These are phyloP conservation scores for Siderastrea siderea DNA, from an alignment of 92 coral and sea anemone genomes.

Conservation along the genomic window DNA sequence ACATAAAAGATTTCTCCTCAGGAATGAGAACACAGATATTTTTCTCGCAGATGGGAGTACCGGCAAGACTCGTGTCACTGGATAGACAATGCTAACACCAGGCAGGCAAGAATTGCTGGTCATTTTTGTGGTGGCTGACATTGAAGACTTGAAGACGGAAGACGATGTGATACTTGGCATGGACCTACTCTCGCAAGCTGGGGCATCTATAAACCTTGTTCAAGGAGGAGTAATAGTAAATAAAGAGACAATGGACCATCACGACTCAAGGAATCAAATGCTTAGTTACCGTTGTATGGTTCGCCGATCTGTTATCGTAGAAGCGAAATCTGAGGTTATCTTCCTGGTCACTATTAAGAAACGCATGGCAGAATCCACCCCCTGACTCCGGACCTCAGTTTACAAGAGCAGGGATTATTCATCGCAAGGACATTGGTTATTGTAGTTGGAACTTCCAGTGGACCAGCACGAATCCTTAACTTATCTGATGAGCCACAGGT, in stretches of 20 bases:
- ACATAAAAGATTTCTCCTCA: background rate
- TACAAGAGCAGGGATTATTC: slow-evolving; percentile 26
- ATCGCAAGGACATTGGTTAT: slow-evolving; percentile 46
- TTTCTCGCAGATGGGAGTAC: slow-evolving; percentile 29
- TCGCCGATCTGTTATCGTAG: slow-evolving; percentile 48
- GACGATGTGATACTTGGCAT: slow-evolving; percentile 72
- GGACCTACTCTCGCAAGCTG: slow-evolving; percentile 52
- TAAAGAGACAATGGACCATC: too few species aligned
- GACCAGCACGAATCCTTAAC: slow-evolving; percentile 8
- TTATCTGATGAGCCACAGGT: background rate
- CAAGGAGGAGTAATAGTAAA: too few species aligned
- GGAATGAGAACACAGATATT: slow-evolving; percentile 1
- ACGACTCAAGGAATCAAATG: slow-evolving; percentile 24
- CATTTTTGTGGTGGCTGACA: slow-evolving; percentile 53
- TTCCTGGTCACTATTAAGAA: slow-evolving; percentile 22
- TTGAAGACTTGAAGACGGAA: background rate
- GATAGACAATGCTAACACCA: slow-evolving; percentile 28
- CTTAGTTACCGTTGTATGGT: slow-evolving; percentile 54
- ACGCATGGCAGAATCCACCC: too few species aligned
- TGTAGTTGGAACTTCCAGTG: slow-evolving; percentile 12
- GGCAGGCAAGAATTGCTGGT: slow-evolving; percentile 39
- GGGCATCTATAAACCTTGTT: slow-evolving; percentile 13
- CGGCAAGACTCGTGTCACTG: slow-evolving; percentile 10
- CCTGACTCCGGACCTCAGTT: background rate
- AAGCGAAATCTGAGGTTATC: slow-evolving; percentile 52